Evolutionary conservation across 2,888 invertebrate genomes (phyloP), one percentile per base, ranked within the genome.

Genomic region (Melinaea menophilus): DNA sequence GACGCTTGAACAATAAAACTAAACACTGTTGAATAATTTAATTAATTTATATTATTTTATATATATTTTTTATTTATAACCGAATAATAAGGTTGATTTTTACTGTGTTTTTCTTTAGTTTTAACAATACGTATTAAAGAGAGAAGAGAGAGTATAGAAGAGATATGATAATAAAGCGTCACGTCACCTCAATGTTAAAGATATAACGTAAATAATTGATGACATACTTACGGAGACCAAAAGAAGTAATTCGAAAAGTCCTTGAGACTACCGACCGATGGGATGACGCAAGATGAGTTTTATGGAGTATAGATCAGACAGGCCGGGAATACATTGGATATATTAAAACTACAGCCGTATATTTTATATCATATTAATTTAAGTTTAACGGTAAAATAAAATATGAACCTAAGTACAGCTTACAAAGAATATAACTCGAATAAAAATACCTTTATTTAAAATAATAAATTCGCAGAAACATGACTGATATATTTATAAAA

Each of bases 231-330:
- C 33, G 33, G 11, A 31, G 9, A 51, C 61, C 59, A 66, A 68
- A 69, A 58, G 64, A 64, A 65, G 66, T 69, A 69, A 70, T 66
- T 69, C 70, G 64, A 67, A 67, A 68, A 66, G 70, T 68, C 71
- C 71, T 70, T 72, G 71, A 69, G 66, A 63, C 68, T 45, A 58
- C 64, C 64, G 57, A 51, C 9, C 51, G 51, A 31, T 31, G 62
- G 61, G 62, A 60, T 72, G 73, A 74, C 71, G 73, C 68, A 71
- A 72, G 57, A 67, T 57, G 45, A 62, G 67, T 71, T 73, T 74
- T 74, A 74, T 71, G 67, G 70, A 64, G 67, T 63, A 64, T 66
- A 64, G 69, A 71, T 72, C 67, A 67, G 58, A 56, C 63, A 56
- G 47, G 57, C 59, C 57, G 59, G 59, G 55, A 3, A 59, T 62